Percentiles rank a stretch among this genome's conserved stretches.
These are phyloP conservation scores for Lophius piscatorius DNA, from an alignment of 2,113 vertebrate genomes.

Conservation along the genomic window DNA sequence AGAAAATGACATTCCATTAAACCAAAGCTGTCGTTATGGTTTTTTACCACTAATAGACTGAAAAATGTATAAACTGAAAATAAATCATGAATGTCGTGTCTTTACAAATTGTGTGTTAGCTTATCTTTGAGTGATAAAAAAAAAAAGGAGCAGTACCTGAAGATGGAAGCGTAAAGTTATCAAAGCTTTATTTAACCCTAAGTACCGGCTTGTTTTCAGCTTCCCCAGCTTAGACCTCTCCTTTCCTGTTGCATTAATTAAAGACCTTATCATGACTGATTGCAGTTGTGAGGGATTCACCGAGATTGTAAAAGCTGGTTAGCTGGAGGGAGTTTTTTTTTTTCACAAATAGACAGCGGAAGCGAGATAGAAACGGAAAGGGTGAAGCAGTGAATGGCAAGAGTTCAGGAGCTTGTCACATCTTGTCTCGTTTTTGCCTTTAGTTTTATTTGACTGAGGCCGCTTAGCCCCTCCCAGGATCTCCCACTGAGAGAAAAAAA, in stretches of 20 bases:
- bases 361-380: slow-evolving; percentile 45
- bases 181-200: slow-evolving; percentile 68
- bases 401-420: slow-evolving; percentile 77
- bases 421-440: slow-evolving; percentile 79
- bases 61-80: too few species aligned
- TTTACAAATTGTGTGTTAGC: slow-evolving; percentile 15
- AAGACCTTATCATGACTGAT: slow-evolving; percentile 77
- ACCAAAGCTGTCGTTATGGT: too few species aligned
- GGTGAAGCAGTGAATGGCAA: slow-evolving; percentile 69
- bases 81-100: too few species aligned
- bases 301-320: slow-evolving; percentile 69
- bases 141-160: slow-evolving; percentile 1
- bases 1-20: too few species aligned
- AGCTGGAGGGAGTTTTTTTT: slow-evolving; percentile 58
- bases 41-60: too few species aligned
- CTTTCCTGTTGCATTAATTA: slow-evolving; percentile 79
- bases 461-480: slow-evolving; percentile 79
- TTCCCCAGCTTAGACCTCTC: slow-evolving; percentile 67
- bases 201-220: slow-evolving; percentile 70
- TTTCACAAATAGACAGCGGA: slow-evolving; percentile 50
- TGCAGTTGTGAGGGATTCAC: slow-evolving; percentile 80
- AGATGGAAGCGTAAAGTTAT: slow-evolving; percentile 59
- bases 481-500: slow-evolving; percentile 63
- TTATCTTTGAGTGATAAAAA: slow-evolving; percentile 27
- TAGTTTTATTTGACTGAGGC: slow-evolving; percentile 72